These are phyloP conservation scores for Ciconia maguari DNA, from an alignment of 2,113 vertebrate species.

Conservation along the genomic window DNA sequence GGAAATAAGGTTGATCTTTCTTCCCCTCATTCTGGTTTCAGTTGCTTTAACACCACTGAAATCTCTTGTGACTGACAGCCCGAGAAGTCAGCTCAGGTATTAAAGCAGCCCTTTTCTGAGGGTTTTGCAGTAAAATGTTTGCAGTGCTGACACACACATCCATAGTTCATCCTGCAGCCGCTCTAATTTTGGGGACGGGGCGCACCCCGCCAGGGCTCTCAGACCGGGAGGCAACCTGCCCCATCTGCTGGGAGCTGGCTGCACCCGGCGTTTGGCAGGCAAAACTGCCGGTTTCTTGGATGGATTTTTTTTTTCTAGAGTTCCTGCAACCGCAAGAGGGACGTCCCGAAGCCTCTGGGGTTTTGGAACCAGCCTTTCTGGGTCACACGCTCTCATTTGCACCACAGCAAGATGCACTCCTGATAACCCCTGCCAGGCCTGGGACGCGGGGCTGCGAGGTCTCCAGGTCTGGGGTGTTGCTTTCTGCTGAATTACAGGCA, in stretches of 20 bases:
- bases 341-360: background rate
- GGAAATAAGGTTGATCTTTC: background rate
- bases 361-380: background rate
- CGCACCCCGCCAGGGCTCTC: rapidly evolving
- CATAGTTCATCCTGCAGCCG: background rate
- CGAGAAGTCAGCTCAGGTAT: background rate
- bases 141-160: background rate
- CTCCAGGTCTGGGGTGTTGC: background rate
- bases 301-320: background rate
- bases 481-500: background rate
- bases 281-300: background rate
- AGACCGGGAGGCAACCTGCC: background rate
- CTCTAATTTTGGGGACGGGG: background rate
- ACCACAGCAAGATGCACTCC: background rate
- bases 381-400: rapidly evolving
- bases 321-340: background rate
- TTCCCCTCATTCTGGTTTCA: background rate
- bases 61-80: background rate
- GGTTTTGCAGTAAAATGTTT: background rate
- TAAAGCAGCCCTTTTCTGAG: background rate
- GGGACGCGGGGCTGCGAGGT: rapidly evolving
- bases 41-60: background rate
- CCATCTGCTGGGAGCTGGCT: background rate
- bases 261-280: background rate
- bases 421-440: rapidly evolving